Base-by-base conservation (phyloP, 1,140 invertebrate species). In the Rhopalosiphum padi region DNA sequence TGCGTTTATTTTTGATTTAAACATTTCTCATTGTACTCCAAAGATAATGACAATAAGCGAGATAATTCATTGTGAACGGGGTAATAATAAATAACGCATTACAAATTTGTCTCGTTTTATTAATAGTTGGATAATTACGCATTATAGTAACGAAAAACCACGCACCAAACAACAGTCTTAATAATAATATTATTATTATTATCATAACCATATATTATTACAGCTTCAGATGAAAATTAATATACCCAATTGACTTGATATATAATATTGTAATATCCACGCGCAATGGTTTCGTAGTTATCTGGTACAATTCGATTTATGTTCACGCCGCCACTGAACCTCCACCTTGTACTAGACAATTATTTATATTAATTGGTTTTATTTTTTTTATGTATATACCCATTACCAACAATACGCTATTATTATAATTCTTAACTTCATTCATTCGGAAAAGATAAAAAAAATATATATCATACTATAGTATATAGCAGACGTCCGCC, bases 91-190 rank as follows among this genome's bases (percentile, higher is more conserved):
- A 89, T 35, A 41, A 86, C 41, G 37, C 23, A 43, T 86, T 43
- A 86, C 41, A 86, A 46, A 86, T 86, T 86, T 86, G 83, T 86
- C 83, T 23, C 41, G 37, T 86, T 86, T 43, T 86, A 86, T 86
- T 86, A 43, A 86, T 86, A 86, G n/a, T 0, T 11, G n/a, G n/a
- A 77, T 77, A 77, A 77, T 77, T 77, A n/a, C n/a, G 21, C 30
- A 35, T 30, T 15, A 18, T 77, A 15, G 30, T 68, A 68, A 68
- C 30, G 60, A 77, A n/a, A 77, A 77, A 77, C 15, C 15, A 18
- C 11, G 30, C 60, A n/a, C 30, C 60, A 77, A 77, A n/a, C 30
- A 77, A 77, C 60, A 77, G 15, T 30, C 7, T 3, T 11, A 68
- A 68, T n/a, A 68, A 68, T 77, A 77, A 77, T 77, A 77, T n/a